Base-by-base conservation (phyloP, 2,888 invertebrate genomes). In the Drosophila kanekoi region DNA sequence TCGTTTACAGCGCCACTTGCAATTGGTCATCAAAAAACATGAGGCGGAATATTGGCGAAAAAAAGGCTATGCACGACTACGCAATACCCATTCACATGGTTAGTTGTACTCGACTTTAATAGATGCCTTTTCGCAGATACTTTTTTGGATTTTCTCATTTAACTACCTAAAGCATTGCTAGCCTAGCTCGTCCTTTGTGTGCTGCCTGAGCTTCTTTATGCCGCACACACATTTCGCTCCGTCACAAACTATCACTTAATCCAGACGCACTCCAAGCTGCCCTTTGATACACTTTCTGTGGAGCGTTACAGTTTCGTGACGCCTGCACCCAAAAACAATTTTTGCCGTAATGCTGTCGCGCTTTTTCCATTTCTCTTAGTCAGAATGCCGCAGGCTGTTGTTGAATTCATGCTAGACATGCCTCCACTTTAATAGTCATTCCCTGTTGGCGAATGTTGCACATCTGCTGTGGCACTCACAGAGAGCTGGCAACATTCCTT, bases 371-470 rank as follows among this genome's bases (percentile, higher is more conserved):
- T 44, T 41, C 40, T 49, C 35, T 47, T 45, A 23, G 53, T 13
- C 40, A 6, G 54, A 47, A 43, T 65, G 59, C 45, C 58, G 60
- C 63, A 63, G 40, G 23, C 54, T 69, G 61, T 51, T 80, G 64
- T 71, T 68, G 66, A 80, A 86, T 83, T 80, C 87, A 75, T 78
- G 62, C 68, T 49, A 86, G 71, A 82, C 75, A 80, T 83, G 67
- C 58, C 60, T 33, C 59, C 33, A 49, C 60, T 65, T 77, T 70
- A 71, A 66, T 67, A 64, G 77, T 41, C 60, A 49, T 61, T 59
- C 43, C 38, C 49, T 78, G 72, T 28, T 4, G n/a, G 41, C 49
- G 51, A 70, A 71, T 67, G 71, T 44, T 62, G 60, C 47, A 48
- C n/a, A 49, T 28, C 16, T 16, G n/a, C 32, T n/a, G 5, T 1